Base-by-base conservation (phyloP, 2,113 vertebrate genomes). In the Dendropsophus ebraccatus region DNA sequence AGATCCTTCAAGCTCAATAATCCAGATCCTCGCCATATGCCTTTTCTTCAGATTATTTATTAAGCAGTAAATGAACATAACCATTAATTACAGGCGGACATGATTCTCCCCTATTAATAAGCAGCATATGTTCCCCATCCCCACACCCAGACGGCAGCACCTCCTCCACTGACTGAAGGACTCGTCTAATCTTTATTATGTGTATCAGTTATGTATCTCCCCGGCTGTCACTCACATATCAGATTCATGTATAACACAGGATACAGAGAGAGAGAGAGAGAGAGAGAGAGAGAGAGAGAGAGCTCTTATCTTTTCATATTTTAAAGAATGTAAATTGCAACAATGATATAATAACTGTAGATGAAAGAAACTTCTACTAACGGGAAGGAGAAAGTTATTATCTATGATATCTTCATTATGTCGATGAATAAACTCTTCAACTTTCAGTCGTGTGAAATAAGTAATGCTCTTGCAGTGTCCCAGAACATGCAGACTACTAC, bases 221-320 rank as follows among this genome's bases (percentile, higher is more conserved):
- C 56, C 35, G 19, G 25, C 23, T 30, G 79, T 67, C 79, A 67
- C n/a, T 67, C 11, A 81, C 60, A 47, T 6, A 19, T 49, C 10
- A 5, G 23, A 58, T 30, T 21, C 2, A 37, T 52, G 56, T 79
- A 58, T 41, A 58, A 25, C 35, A 45, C 54, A 45, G 35, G 49
- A 80, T 47, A 49, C 10, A 81, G 37, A 65, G 37, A 41, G 41
- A 41, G 16, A 13, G 30, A 81, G 28, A 12, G 19, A 14, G 2
- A 69, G 2, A 30, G 4, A n/a, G n/a, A n/a, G n/a, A n/a, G n/a
- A n/a, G n/a, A n/a, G n/a, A n/a, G n/a, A n/a, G n/a, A 81, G 19
- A 78, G 30, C 58, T 58, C 79, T 81, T 49, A 81, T 81, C 58
- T 67, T 81, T 28, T 62, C 37, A 2, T 32, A 65, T 67, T 81